A percentile compares a stretch with the other conserved stretches of the same genome.
These are phyloP conservation scores for Lampris megalopsis DNA, from an alignment of 2,113 vertebrate genomes.

Conservation along the genomic window DNA sequence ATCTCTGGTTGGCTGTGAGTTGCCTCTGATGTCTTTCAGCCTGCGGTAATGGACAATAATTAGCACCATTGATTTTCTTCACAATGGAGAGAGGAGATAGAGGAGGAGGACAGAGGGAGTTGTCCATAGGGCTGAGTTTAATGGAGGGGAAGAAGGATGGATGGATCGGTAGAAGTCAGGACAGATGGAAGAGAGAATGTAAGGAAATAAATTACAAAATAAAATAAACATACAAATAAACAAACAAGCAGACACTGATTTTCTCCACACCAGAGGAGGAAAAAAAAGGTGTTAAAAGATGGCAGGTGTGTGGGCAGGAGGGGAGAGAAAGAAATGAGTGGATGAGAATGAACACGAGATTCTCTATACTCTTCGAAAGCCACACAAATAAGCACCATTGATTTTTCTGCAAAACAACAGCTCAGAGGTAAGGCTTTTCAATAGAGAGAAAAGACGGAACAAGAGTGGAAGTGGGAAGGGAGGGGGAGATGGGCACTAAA, in stretches of 20 bases:
- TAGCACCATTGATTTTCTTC: constrained; percentile 67
- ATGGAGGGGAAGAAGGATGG: neutral
- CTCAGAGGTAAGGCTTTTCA: neutral
- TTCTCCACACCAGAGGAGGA: no score
- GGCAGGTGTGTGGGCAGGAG: neutral
- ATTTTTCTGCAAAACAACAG: neutral
- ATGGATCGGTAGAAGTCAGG: neutral
- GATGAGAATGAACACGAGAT: neutral
- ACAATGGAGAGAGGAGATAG: neutral
- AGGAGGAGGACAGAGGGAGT: neutral
- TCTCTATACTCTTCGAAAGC: neutral
- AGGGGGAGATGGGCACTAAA: no score
- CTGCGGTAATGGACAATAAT: constrained; percentile 70
- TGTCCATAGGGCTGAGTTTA: constrained; percentile 22
- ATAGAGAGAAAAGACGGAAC: no score
- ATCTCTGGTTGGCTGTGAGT: constrained; percentile 57
- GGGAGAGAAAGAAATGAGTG: neutral
- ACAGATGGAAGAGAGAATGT: no score
- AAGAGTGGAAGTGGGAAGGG: no score
- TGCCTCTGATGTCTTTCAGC: constrained; percentile 53
- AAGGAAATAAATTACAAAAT: no score
- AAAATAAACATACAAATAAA: no score
- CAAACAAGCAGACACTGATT: no score
- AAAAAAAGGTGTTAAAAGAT: no score
- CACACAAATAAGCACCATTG: neutral